phyloP scores from a whole-genome alignment of 2,888 invertebrate genomes.

The Coronaproctus castanopsis region DNA sequence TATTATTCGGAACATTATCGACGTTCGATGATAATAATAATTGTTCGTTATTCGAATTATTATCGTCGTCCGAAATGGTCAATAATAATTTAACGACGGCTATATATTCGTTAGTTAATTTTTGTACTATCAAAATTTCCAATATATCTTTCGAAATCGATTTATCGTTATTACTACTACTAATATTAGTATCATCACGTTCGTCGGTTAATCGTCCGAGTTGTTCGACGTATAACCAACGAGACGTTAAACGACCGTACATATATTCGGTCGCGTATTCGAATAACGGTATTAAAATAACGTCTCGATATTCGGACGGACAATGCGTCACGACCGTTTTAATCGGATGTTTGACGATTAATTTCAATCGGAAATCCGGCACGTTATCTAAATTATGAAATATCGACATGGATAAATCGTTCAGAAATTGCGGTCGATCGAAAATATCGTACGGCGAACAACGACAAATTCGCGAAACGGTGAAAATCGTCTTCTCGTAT shows the following conservation, averaged over 20 bases:
- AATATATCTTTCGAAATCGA: conserved; percentile 38
- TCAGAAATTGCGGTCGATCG: conserved; percentile 49
- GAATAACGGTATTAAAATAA: conserved; percentile 57
- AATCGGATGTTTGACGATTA: conserved; percentile 61
- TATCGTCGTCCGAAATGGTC: conserved; percentile 37
- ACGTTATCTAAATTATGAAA: conserved; percentile 47
- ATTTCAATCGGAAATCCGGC: conserved; percentile 68
- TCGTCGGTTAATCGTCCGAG: conserved; percentile 52
- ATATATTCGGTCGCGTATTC: conserved; percentile 49
- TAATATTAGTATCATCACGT: conserved; percentile 53
- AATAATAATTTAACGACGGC: conserved; percentile 59
- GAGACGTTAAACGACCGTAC: conserved; percentile 40
- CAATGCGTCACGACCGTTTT: conserved; percentile 71
- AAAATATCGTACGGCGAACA: too few relatives aligned
- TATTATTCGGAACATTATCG: conserved; percentile 8
- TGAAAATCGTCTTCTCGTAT: too few relatives aligned
- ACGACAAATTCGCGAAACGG: too few relatives aligned
- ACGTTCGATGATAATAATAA: conserved; percentile 6
- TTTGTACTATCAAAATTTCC: conserved; percentile 66
- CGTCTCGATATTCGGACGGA: conserved; percentile 55
- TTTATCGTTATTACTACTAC: conserved; percentile 47
- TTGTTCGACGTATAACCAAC: conserved; percentile 70
- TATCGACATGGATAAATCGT: conserved; percentile 49
- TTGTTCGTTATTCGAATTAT: conserved; percentile 12
- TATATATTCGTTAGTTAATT: conserved; percentile 68